Evolutionary conservation across 2,113 vertebrate genomes (phyloP), one percentile per base, ranked within the genome.

Genomic region (Zosterops hypoxanthus): DNA sequence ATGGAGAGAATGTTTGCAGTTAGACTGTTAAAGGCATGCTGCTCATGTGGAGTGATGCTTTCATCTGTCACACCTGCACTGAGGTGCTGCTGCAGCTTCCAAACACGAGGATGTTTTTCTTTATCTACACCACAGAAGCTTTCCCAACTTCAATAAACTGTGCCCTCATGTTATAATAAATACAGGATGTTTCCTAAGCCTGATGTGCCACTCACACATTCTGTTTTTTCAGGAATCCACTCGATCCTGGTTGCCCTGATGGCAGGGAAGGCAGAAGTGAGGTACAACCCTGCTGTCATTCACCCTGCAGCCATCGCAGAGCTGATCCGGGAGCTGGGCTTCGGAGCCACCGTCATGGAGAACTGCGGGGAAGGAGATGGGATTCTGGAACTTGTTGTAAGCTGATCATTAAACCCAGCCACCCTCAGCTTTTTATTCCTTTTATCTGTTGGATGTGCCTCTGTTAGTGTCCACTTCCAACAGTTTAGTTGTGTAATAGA

Each of bases 191-290:
- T 73, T 49, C 47, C 31, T 79, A 16, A 36, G 16, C 4, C 1
- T 29, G 8, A 21, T 50, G 46, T 80, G 20, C 49, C 34, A 5
- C 56, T 78, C 23, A 0, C 16, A 8, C 7, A 0, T 78, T 44
- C 24, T 81, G 2, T 75, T 70, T 94, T 76, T 76, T 61, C 69
- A 99, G 99, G 99, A 65, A 98, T 99, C 92, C 98, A 98, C 93
- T 99, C 99, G 0, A 98, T 99, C 39, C 98, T 99, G 64, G 99
- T 99, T 24, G 99, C 99, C 34, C 97, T 99, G 6, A 99, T 99
- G 99, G 99, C 99, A n/a, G 99, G 99, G 55, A 99, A 99, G 96
- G 99, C 99, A 46, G 99, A 99, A 95, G 99, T 99, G 86, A 98
- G 99, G 50, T 99, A 99, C 65, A 99, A 99, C 76, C 97, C 99